Conservation (phyloP, 2,797 vertebrate genomes). For the Acridotheres tristis region DNA sequence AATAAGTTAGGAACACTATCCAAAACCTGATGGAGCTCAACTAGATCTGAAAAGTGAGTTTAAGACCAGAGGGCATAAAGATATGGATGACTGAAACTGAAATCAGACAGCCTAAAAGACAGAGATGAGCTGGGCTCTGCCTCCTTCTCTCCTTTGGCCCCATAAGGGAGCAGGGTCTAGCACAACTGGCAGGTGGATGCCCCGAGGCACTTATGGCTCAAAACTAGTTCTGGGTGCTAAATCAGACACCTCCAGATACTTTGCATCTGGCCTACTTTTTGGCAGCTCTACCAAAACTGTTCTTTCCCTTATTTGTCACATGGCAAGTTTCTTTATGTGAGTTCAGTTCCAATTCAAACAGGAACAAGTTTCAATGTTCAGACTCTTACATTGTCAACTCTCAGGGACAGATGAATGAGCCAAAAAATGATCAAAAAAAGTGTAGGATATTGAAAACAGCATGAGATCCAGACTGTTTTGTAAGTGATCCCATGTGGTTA, state of each 20-base stretch:
- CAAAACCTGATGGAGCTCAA: background rate
- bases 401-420: background rate
- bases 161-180: background rate
- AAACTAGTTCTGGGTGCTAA: background rate
- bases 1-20: background rate
- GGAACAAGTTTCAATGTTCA: background rate
- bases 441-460: background rate
- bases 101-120: background rate
- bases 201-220: background rate
- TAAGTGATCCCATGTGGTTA: conserved; percentile 2
- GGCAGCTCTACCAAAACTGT: background rate
- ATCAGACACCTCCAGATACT: background rate
- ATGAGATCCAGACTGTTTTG: background rate
- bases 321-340: background rate
- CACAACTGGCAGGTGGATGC: background rate
- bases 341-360: conserved; percentile 1
- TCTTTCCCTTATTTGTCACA: background rate
- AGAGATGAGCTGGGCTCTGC: background rate
- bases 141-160: background rate
- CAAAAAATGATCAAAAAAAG: conserved; percentile 20
- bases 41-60: background rate
- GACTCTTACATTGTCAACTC: background rate
- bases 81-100: background rate
- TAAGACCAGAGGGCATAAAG: background rate
- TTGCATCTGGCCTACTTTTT: background rate